A percentile compares a stretch with the other conserved stretches of the same genome.
These are phyloP conservation scores for Phalloptychus januarius DNA, from an alignment of 2,797 vertebrate species.

Conservation along the genomic window DNA sequence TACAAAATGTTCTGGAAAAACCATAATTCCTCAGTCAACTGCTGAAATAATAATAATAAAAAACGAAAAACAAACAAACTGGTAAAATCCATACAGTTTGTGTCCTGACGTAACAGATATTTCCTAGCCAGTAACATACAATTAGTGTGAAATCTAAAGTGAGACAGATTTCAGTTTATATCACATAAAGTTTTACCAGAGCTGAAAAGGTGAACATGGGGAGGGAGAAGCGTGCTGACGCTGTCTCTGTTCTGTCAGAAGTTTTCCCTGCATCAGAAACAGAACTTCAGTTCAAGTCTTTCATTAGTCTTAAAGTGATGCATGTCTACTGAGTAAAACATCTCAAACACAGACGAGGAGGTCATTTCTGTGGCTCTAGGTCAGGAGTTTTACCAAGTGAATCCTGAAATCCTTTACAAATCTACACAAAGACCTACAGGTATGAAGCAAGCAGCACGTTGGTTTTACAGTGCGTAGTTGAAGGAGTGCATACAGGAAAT, in stretches of 20 bases:
- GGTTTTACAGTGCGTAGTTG: slow-evolving; percentile 5
- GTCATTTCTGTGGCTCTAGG: not conserved
- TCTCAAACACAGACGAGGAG: not conserved
- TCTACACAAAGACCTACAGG: not conserved
- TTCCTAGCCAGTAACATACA: not conserved
- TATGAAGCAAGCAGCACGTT: slow-evolving; percentile 3
- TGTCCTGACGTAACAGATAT: not conserved
- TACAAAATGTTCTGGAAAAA: not conserved
- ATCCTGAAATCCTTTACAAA: slow-evolving; percentile 15
- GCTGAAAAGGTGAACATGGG: not conserved
- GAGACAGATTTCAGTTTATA: not conserved
- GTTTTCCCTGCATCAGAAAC: not conserved
- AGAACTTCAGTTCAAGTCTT: not conserved
- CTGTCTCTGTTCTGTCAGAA: not conserved
- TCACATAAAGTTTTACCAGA: not conserved
- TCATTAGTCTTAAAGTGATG: not conserved
- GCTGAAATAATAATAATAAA: not conserved
- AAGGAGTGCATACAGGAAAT: slow-evolving; percentile 20
- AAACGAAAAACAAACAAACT: not conserved
- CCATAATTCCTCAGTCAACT: not conserved
- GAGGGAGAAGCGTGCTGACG: not conserved
- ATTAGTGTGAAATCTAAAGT: not conserved
- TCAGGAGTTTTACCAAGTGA: not conserved
- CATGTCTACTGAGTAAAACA: not conserved
- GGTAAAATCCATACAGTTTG: not conserved